Evolutionary conservation across 2,797 vertebrate species (phyloP).

Genomic region (Choloepus didactylus): DNA sequence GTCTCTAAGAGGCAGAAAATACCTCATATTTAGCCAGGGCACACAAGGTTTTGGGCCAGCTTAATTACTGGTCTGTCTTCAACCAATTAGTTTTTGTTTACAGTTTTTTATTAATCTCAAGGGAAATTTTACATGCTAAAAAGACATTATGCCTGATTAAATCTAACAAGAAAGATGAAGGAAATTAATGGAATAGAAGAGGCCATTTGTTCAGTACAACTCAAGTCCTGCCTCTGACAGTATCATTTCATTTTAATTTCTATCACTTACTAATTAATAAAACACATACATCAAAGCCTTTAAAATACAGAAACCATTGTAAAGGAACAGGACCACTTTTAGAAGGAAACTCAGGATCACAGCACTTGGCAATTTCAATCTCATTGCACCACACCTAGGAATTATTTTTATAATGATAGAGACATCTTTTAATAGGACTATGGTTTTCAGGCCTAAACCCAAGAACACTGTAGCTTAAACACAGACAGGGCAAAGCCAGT

Average conservation of each 20-base stretch:
- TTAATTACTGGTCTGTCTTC: slow-evolving; percentile 22
- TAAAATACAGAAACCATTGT: neutral
- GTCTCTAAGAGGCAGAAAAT: neutral
- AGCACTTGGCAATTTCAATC: neutral
- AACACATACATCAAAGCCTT: neutral
- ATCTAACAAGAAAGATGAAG: neutral
- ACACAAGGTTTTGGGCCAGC: neutral
- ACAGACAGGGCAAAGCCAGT: neutral
- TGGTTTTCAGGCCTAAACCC: neutral
- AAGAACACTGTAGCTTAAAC: neutral
- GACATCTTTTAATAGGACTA: neutral
- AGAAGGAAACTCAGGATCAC: neutral
- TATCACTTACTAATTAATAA: neutral
- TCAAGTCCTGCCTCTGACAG: neutral
- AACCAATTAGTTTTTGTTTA: slow-evolving; percentile 7
- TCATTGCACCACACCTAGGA: neutral
- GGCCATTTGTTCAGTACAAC: neutral
- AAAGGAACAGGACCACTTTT: neutral
- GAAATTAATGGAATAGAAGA: slow-evolving; percentile 21
- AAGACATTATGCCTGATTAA: neutral
- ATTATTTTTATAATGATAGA: neutral
- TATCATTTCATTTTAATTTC: slow-evolving; percentile 49
- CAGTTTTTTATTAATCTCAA: slow-evolving; percentile 35
- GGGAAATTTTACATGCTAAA: neutral
- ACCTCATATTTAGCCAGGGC: slow-evolving; percentile 2